A percentile compares a stretch with the other conserved stretches of the same genome.
Conservation (phyloP, 2,113 vertebrate genomes). For the Pica pica region DNA sequence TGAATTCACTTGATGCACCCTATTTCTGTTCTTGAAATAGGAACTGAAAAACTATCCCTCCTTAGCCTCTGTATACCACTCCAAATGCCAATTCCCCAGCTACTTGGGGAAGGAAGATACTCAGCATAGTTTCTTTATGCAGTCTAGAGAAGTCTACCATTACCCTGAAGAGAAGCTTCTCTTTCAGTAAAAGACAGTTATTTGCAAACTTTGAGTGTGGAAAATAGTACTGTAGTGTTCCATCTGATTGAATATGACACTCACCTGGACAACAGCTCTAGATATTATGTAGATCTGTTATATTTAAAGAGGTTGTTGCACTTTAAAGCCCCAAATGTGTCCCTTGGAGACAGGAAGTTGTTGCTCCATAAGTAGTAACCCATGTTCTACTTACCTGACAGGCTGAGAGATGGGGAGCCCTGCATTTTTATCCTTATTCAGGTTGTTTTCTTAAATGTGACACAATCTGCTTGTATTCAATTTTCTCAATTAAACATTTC, state of each 20-base stretch:
- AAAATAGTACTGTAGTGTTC: not conserved
- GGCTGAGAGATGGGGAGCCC: not conserved
- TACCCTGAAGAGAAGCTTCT: not conserved
- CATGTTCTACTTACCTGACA: not conserved
- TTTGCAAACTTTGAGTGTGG: not conserved
- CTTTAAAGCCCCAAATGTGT: not conserved
- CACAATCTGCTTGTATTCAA: not conserved
- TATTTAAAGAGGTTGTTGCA: not conserved
- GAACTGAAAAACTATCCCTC: not conserved
- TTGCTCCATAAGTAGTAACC: not conserved
- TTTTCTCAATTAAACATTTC: not conserved
- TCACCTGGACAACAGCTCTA: not conserved
- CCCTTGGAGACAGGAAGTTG: not conserved
- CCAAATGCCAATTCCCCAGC: not conserved
- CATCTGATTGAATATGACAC: not conserved
- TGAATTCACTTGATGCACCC: not conserved
- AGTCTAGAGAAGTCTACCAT: not conserved
- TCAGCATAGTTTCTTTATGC: not conserved
- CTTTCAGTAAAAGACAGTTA: not conserved
- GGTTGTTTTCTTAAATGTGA: not conserved
- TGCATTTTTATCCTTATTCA: not conserved
- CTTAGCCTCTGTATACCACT: not conserved
- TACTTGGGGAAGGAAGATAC: not conserved
- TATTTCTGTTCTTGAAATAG: not conserved
- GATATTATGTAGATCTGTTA: not conserved